A percentile compares a stretch with the other conserved stretches of the same genome.
phyloP scores from a whole-genome alignment of 2,113 vertebrate genomes.

The Amphiprion ocellaris region DNA sequence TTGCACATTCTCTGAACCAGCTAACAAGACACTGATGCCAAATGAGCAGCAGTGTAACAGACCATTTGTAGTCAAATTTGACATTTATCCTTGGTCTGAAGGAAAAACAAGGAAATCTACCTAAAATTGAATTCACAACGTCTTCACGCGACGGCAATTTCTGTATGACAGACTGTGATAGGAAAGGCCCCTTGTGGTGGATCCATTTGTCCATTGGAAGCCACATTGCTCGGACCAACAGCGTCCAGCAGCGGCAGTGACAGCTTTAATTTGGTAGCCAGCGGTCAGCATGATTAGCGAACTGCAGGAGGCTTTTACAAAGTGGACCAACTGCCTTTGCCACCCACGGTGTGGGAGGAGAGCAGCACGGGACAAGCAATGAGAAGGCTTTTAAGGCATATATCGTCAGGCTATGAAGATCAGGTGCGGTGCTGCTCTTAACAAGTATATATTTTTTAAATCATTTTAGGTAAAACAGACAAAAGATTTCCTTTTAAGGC shows the following conservation, averaged over 20 bases:
- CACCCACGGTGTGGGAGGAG: constrained; percentile 58
- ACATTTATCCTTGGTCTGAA: constrained; percentile 11
- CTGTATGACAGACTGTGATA: constrained; percentile 58
- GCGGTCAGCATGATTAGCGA: constrained; percentile 79
- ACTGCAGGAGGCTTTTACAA: constrained; percentile 74
- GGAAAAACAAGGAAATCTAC: constrained; percentile 9
- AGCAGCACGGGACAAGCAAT: constrained; percentile 39
- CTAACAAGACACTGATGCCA: neutral
- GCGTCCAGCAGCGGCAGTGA: constrained; percentile 74
- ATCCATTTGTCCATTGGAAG: constrained; percentile 71
- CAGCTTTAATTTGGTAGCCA: constrained; percentile 80
- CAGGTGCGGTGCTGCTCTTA: constrained; percentile 17
- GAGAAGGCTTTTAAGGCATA: constrained; percentile 48
- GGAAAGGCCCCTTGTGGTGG: constrained; percentile 67
- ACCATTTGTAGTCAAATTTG: constrained; percentile 10
- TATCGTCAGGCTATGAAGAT: neutral
- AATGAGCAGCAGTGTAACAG: neutral
- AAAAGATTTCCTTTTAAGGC: neutral
- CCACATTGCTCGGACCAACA: constrained; percentile 56
- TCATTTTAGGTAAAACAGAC: constrained; percentile 4
- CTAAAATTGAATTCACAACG: constrained; percentile 22
- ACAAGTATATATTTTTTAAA: constrained; percentile 18
- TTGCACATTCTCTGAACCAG: too few species aligned
- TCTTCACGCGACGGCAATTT: constrained; percentile 9
- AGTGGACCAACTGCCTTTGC: constrained; percentile 68